These are phyloP conservation scores for Scaptomyza montana DNA, from an alignment of 1,140 invertebrate genomes.

Conservation along the genomic window DNA sequence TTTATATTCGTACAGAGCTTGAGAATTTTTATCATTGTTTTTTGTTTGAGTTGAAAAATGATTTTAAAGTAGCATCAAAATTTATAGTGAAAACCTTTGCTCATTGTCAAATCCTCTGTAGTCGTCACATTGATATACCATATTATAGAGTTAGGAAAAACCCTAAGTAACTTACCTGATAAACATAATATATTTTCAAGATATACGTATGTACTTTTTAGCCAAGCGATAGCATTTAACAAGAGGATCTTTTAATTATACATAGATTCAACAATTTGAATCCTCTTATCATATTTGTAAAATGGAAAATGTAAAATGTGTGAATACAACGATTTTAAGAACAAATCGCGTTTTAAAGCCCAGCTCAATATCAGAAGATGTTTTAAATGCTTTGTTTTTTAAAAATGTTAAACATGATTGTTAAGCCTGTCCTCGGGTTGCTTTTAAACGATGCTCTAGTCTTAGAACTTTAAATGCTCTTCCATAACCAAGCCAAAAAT, in stretches of 20 bases:
- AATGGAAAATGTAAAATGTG: slow-evolving; percentile 38
- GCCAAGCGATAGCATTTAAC: slow-evolving; percentile 15
- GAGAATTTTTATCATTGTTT: slow-evolving; percentile 12
- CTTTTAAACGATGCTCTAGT: slow-evolving; percentile 27
- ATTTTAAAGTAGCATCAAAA: slow-evolving; percentile 11
- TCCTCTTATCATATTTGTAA: slow-evolving; percentile 42
- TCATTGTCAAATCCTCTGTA: slow-evolving; percentile 50
- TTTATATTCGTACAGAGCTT: slow-evolving; percentile 6
- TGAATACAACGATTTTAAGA: slow-evolving; percentile 42
- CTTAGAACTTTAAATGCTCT: slow-evolving; percentile 34
- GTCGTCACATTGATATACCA: background rate
- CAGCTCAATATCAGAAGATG: background rate
- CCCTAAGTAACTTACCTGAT: slow-evolving; percentile 41
- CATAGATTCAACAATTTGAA: slow-evolving; percentile 7
- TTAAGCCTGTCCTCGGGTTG: slow-evolving; percentile 30
- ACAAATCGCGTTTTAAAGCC: slow-evolving; percentile 38
- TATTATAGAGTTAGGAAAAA: too few species aligned
- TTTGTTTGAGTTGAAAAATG: background rate
- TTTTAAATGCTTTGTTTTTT: too few species aligned
- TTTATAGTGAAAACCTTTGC: slow-evolving; percentile 28
- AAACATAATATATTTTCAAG: slow-evolving; percentile 27
- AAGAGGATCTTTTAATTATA: slow-evolving; percentile 26
- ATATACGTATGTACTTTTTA: slow-evolving; percentile 28
- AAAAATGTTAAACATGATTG: slow-evolving; percentile 61
- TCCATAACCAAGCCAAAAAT: slow-evolving; percentile 14